Base-by-base conservation (phyloP, 2,797 vertebrate species). In the Anabas testudineus region DNA sequence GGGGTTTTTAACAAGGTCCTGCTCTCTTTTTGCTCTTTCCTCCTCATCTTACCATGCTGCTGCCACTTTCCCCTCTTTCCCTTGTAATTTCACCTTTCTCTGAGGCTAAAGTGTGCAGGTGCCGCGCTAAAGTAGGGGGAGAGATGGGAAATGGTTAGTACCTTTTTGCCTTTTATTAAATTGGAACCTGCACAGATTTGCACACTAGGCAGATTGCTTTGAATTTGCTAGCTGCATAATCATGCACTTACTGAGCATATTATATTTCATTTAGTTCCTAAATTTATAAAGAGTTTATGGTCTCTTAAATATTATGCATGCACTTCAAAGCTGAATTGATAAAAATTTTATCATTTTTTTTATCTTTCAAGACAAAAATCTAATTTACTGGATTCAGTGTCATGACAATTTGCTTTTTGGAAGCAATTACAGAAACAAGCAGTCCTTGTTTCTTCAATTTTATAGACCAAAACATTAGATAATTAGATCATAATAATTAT, bases 1-100 rank as follows among this genome's bases (percentile, higher is more conserved):
- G 60, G 77, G 68, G 76, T 65, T 83, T 84, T 87, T 87, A 88
- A 91, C 86, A 88, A 88, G 87, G 85, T 81, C 63, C 66, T 76
- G 73, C 72, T 61, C 81, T 83, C 68, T 58, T 73, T 79, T 74
- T 65, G 65, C 84, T 82, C 78, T 75, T 82, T 78, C 67, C 76
- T 72, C 74, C 64, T 78, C 62, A 80, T 86, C 82, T 75, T 73
- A 70, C 66, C 76, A 28, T 41, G 45, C 73, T 67, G 57, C 54
- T 16, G 30, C 72, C 74, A 77, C 76, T 77, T 51, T 68, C 55
- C 49, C 47, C 78, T 60, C 58, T 61, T 70, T 21, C 51, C 49
- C 7, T 32, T 58, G 58, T 72, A 83, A 80, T 81, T 85, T 75
- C 0, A 3, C 55, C 68, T 80, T 76, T 70, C 66, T 87, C 71